Percentiles rank a stretch among this genome's conserved stretches.
Evolutionary conservation across 1,140 invertebrate genomes (phyloP).

Genomic region (Drosophila busckii): DNA sequence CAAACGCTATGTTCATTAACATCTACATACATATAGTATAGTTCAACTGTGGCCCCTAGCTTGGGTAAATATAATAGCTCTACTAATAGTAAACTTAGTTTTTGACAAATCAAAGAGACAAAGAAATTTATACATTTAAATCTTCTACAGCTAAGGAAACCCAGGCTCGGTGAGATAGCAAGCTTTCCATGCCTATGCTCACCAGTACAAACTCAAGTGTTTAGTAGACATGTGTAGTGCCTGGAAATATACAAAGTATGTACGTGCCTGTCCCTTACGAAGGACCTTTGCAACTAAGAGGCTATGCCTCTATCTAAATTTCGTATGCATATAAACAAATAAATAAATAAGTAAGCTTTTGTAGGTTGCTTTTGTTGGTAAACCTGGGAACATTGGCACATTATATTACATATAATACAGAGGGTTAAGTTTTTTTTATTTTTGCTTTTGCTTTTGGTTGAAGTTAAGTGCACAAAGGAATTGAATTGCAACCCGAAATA

Average conservation of each 20-base stretch:
- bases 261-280: constrained; percentile 31
- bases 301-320: constrained; percentile 65
- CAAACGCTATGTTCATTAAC: too few species aligned
- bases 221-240: neutral
- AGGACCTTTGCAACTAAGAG: constrained; percentile 52
- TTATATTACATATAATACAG: constrained; percentile 74
- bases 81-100: too few species aligned
- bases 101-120: too few species aligned
- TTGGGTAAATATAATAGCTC: constrained; percentile 39
- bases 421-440: constrained; percentile 30
- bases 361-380: constrained; percentile 27
- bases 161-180: too few species aligned
- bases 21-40: constrained; percentile 38
- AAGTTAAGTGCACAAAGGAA: constrained; percentile 35
- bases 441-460: constrained; percentile 8
- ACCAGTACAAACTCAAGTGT: constrained; percentile 4
- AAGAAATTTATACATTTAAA: constrained; percentile 50
- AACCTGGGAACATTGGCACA: constrained; percentile 66
- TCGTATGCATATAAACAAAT: constrained; percentile 64
- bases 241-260: neutral
- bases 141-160: constrained; percentile 8
- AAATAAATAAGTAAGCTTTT: constrained; percentile 22
- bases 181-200: too few species aligned
- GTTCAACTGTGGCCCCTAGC: constrained; percentile 58
- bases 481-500: constrained; percentile 5